A percentile compares a stretch with the other conserved stretches of the same genome.
Conservation (phyloP, 2,797 vertebrate species). For the Trachops cirrhosus region DNA sequence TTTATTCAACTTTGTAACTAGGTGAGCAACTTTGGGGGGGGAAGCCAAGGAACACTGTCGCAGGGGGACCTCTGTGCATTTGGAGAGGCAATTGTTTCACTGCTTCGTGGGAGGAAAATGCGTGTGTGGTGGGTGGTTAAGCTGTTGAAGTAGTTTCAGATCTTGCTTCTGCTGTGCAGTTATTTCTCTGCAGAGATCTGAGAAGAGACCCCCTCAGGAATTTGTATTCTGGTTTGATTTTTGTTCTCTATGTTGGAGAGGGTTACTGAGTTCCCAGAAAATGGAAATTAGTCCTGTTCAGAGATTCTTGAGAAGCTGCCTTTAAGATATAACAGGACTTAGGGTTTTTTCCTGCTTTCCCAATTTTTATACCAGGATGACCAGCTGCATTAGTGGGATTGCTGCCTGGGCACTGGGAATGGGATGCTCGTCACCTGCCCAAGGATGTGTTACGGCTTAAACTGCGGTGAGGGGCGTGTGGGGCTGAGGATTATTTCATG, state of each 20-base stretch:
- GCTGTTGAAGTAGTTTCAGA: not conserved
- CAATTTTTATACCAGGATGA: not conserved
- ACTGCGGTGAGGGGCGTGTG: fast-evolving
- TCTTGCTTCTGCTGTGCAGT: not conserved
- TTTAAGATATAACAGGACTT: not conserved
- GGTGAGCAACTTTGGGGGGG: not conserved
- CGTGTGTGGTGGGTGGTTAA: fast-evolving
- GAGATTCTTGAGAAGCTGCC: constrained; percentile 32
- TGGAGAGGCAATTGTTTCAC: not conserved
- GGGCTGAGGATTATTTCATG: too few species aligned
- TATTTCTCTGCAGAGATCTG: not conserved
- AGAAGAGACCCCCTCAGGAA: not conserved
- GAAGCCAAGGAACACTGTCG: not conserved
- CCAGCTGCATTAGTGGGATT: not conserved
- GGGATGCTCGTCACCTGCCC: not conserved
- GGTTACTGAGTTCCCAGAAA: constrained; percentile 51
- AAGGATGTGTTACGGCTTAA: fast-evolving
- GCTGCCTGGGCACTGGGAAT: not conserved
- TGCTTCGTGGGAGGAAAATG: fast-evolving
- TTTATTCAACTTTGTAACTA: not conserved
- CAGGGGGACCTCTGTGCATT: not conserved
- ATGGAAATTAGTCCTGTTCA: constrained; percentile 32
- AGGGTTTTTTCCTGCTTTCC: not conserved
- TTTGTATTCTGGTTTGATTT: not conserved
- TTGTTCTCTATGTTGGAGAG: not conserved